Base-by-base conservation (phyloP, 2,888 invertebrate species). In the Eristalinus sepulchralis region DNA sequence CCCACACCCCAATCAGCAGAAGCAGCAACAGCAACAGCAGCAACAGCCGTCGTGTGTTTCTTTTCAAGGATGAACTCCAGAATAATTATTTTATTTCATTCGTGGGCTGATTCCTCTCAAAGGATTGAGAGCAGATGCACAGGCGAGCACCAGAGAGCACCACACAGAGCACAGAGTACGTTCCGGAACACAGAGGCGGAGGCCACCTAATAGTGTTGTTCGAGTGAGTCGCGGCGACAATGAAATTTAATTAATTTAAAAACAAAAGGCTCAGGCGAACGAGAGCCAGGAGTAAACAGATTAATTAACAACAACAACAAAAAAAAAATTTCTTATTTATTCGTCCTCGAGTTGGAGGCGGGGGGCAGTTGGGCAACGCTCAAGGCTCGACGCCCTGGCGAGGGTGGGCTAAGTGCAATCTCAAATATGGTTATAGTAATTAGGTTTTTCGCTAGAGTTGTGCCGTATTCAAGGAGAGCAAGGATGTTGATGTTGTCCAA, bases 11-110 rank as follows among this genome's bases (percentile, higher is more conserved):
- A 39, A n/a, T 1, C n/a, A 39, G 13, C n/a, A n/a, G n/a, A 13
- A n/a, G 39, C n/a, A 47, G 47, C n/a, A n/a, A 2, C n/a, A 39
- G 13, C n/a, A n/a, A n/a, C 39, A n/a, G 39, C n/a, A 47, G 47
- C n/a, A n/a, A n/a, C 13, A 8, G 39, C 4, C 3, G 47, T 47
- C 5, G 47, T 47, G 47, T 47, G 17, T 47, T 64, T 62, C 55
- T 64, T 70, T 71, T 71, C 57, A 36, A 63, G 33, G 68, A 64
- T 63, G 76, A 39, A 71, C 33, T 27, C 47, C 57, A 57, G 57
- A 57, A 82, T 85, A 73, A 85, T 85, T 82, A 85, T 82, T 85
- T 85, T 73, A 85, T 82, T 72, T 31, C 64, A 82, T 81, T 68
- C 84, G 80, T 33, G 24, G 59, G 36, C 53, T 70, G 53, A 64